Percentiles rank a stretch among this genome's conserved stretches.
Evolutionary conservation across 2,888 invertebrate species (phyloP).

Genomic region (Conops quadrifasciatus): DNA sequence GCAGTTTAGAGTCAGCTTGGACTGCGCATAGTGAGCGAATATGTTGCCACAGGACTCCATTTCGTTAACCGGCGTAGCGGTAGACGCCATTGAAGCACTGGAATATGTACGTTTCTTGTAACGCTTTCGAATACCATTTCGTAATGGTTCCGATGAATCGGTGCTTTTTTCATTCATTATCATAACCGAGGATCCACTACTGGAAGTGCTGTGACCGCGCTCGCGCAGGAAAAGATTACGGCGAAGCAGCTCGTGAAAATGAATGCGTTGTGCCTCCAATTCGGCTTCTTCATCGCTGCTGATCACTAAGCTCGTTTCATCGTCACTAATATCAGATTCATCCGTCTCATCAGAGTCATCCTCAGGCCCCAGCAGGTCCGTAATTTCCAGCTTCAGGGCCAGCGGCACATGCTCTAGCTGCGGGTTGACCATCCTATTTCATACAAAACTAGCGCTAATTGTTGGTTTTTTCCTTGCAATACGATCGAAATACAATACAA

Average conservation of each 20-base stretch:
- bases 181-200: slow-evolving; percentile 36
- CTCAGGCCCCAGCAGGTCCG: slow-evolving; percentile 25
- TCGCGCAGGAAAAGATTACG: slow-evolving; percentile 34
- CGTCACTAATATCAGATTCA: slow-evolving; percentile 44
- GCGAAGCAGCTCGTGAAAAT: slow-evolving; percentile 49
- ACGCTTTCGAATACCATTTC: neutral
- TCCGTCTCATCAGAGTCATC: slow-evolving; percentile 40
- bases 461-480: neutral
- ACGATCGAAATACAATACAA: too few relatives aligned
- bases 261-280: slow-evolving; percentile 58
- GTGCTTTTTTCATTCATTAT: slow-evolving; percentile 8
- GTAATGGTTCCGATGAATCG: neutral
- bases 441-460: too few relatives aligned
- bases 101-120: slow-evolving; percentile 44
- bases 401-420: slow-evolving; percentile 51
- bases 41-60: slow-evolving; percentile 53
- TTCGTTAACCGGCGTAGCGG: slow-evolving; percentile 43
- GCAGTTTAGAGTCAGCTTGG: slow-evolving; percentile 53
- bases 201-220: slow-evolving; percentile 41
- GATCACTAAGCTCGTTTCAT: slow-evolving; percentile 53
- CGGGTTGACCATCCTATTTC: slow-evolving; percentile 54
- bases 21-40: slow-evolving; percentile 50
- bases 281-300: slow-evolving; percentile 61
- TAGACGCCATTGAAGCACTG: slow-evolving; percentile 46
- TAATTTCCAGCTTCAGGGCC: slow-evolving; percentile 49